phyloP scores from a whole-genome alignment of 2,797 vertebrate genomes.

The Microctenopoma steveboyesi region DNA sequence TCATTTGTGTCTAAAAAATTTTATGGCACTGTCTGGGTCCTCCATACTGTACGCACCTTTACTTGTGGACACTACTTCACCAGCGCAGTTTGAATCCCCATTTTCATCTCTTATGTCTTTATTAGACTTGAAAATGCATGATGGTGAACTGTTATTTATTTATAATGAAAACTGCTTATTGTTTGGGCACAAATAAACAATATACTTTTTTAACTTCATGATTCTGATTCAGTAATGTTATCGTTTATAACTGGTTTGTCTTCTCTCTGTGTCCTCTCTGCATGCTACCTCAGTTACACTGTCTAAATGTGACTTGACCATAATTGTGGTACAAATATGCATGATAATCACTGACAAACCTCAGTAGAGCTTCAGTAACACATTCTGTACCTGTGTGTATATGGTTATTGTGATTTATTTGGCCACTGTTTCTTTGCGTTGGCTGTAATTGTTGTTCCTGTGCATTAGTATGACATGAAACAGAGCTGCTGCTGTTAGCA shows the following conservation, averaged over 20 bases:
- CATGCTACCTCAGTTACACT: constrained; percentile 74
- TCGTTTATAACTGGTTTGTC: constrained; percentile 25
- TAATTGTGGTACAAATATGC: constrained; percentile 61
- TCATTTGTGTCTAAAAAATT: neutral
- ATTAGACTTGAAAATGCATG: constrained; percentile 72
- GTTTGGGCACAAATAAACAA: constrained; percentile 73
- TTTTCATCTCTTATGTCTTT: constrained; percentile 69
- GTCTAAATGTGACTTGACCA: constrained; percentile 47
- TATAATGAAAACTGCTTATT: constrained; percentile 49
- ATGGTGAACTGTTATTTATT: constrained; percentile 67
- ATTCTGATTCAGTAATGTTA: constrained; percentile 33
- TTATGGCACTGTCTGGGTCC: constrained; percentile 26
- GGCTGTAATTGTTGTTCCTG: constrained; percentile 29
- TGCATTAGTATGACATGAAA: constrained; percentile 28
- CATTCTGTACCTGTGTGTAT: constrained; percentile 32
- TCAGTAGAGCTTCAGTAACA: constrained; percentile 49
- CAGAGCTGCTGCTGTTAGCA: constrained; percentile 25
- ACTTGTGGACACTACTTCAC: constrained; percentile 49
- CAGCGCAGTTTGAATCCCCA: constrained; percentile 63
- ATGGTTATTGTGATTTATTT: constrained; percentile 30
- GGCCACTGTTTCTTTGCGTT: constrained; percentile 19
- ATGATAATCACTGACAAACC: constrained; percentile 55
- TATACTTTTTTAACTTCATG: constrained; percentile 56
- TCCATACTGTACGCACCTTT: constrained; percentile 32
- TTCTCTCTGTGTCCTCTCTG: constrained; percentile 38